phyloP scores from a whole-genome alignment of 2,888 invertebrate genomes.

The Acleris holmiana region DNA sequence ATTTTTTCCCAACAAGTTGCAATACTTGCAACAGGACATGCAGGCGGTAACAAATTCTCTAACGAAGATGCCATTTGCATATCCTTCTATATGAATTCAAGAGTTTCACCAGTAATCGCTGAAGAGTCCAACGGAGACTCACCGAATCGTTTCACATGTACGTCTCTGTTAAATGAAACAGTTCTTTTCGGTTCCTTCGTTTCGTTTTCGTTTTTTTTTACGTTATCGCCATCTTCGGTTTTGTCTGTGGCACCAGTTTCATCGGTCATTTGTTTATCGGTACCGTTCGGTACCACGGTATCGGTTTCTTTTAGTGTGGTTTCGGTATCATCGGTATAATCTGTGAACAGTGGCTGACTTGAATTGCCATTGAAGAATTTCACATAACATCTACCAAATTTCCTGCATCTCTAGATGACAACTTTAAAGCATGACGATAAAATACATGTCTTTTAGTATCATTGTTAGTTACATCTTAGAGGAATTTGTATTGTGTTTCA shows the following conservation, averaged over 20 bases:
- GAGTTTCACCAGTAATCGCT: slow-evolving; percentile 40
- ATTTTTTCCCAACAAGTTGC: too few relatives aligned
- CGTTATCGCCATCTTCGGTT: slow-evolving; percentile 72
- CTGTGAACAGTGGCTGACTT: slow-evolving; percentile 59
- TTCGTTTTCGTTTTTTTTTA: slow-evolving; percentile 53
- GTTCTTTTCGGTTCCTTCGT: slow-evolving; percentile 84
- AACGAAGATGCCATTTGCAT: not conserved
- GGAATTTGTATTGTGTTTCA: slow-evolving; percentile 4
- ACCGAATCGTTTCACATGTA: slow-evolving; percentile 95
- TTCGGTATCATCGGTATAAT: slow-evolving; percentile 75
- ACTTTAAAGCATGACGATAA: not conserved
- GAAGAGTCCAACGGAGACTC: slow-evolving; percentile 70
- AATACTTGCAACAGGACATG: too few relatives aligned
- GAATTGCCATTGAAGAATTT: not conserved
- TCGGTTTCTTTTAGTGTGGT: slow-evolving; percentile 54
- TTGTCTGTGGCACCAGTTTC: slow-evolving; percentile 70
- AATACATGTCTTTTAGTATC: not conserved
- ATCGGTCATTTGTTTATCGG: slow-evolving; percentile 76
- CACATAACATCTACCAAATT: not conserved
- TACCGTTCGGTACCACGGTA: slow-evolving; percentile 55
- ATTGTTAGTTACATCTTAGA: not conserved
- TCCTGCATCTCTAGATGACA: not conserved
- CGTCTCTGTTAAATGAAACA: slow-evolving; percentile 96
- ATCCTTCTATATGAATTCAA: slow-evolving; percentile 35
- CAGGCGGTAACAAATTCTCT: not conserved